Evolutionary conservation across 2,113 vertebrate species (phyloP).

Genomic region (Rhabdomys dilectus): DNA sequence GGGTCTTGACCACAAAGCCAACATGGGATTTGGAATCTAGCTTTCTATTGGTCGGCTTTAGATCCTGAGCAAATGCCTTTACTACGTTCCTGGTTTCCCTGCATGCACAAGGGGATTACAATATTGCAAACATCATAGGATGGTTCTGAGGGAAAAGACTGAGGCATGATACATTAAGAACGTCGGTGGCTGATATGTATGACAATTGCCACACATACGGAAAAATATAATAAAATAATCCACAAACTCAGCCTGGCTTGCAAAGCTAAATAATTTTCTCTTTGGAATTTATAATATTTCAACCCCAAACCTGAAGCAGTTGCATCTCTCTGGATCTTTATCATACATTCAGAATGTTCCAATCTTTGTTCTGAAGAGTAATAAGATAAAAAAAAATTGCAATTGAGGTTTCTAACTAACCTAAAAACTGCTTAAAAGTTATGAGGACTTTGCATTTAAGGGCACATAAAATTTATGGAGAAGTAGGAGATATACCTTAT

Average conservation of each 20-base stretch:
- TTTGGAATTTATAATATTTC: constrained; percentile 37
- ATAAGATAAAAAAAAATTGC: neutral
- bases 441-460: neutral
- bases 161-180: neutral
- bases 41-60: neutral
- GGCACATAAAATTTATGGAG: neutral
- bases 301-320: neutral
- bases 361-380: neutral
- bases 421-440: neutral
- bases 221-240: neutral
- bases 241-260: neutral
- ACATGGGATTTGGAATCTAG: neutral
- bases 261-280: constrained; percentile 19
- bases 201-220: neutral
- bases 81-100: neutral
- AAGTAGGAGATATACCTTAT: neutral
- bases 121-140: neutral
- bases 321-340: neutral
- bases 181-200: neutral
- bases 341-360: neutral
- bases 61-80: neutral
- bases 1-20: neutral
- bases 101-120: neutral
- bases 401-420: neutral
- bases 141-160: neutral